Base-by-base conservation (phyloP, 2,888 invertebrate species). In the Brachyptera putata region DNA sequence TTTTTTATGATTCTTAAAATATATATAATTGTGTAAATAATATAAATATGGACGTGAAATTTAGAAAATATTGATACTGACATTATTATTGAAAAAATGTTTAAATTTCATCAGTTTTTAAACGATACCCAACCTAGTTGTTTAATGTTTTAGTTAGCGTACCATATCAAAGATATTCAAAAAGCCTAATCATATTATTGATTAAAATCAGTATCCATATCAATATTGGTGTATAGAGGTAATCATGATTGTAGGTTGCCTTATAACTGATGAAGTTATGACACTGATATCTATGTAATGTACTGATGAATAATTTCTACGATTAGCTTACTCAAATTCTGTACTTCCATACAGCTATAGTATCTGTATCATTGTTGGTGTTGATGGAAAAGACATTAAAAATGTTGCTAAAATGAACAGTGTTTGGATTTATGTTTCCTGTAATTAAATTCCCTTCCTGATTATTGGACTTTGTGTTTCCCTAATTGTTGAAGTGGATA, bases 191-290 rank as follows among this genome's bases (percentile, higher is more conserved):
- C 5, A 18, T 43, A 43, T 43, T 11, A 11, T 30, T 11, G 18
- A 53, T 53, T 53, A n/a, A 16, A 34, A 53, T 53, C 53, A 36
- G 34, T 53, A 34, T 21, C 36, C 53, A 53, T 53, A 53, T 53
- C 53, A 53, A 21, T 53, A 36, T 53, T 36, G 53, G 36, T 53
- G 53, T 53, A 34, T n/a, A n/a, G n/a, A n/a, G n/a, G 18, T 43
- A 18, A 21, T 11, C 16, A 9, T 13, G 24, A 34, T 34, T 9
- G 53, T 53, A 34, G 18, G 34, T 36, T 53, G 53, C 53, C 53
- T 53, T 53, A 53, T 43, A 43, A 43, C 14, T 43, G 21, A 43
- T 18, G 43, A 16, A 30, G 30, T 30, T 7, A 30, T 30, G 11
- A 30, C 16, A 30, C 30, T 30, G 30, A 43, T 43, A 16, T 43